Evolutionary conservation across 2,113 vertebrate genomes (phyloP).

Genomic region (Pongo pygmaeus): DNA sequence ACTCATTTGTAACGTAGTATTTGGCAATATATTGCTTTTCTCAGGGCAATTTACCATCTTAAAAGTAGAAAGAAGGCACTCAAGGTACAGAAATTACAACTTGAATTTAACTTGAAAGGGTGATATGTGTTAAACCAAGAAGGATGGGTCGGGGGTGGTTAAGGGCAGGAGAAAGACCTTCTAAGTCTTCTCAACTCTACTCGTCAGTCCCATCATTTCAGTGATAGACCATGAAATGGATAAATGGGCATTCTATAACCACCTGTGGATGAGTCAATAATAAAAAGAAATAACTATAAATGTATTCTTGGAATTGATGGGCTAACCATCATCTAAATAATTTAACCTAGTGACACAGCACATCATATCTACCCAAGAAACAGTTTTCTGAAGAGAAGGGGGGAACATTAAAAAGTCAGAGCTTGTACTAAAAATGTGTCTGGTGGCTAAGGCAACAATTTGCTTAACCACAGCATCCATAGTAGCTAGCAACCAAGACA

Average conservation of each 20-base stretch:
- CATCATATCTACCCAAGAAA: conserved; percentile 8
- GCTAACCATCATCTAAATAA: not conserved
- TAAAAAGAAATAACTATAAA: not conserved
- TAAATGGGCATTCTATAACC: not conserved
- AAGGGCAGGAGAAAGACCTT: not conserved
- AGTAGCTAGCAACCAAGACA: conserved; percentile 71
- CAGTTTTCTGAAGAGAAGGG: conserved; percentile 7
- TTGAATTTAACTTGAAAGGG: conserved; percentile 11
- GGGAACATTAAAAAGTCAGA: not conserved
- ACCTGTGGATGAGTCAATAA: not conserved
- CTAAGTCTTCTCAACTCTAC: not conserved
- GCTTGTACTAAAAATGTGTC: conserved; percentile 46
- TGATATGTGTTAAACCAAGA: not conserved
- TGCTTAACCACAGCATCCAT: conserved; percentile 62
- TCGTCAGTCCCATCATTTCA: not conserved
- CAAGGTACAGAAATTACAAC: not conserved
- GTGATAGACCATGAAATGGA: not conserved
- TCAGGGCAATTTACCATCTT: not conserved
- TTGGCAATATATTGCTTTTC: not conserved
- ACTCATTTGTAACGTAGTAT: not conserved
- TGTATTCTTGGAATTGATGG: not conserved
- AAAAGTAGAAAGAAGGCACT: not conserved
- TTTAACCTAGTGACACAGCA: not conserved
- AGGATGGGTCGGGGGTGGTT: not conserved
- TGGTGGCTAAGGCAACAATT: conserved; percentile 59